These are phyloP conservation scores for Callocephalon fimbriatum DNA, from an alignment of 2,113 vertebrate genomes.

Conservation along the genomic window DNA sequence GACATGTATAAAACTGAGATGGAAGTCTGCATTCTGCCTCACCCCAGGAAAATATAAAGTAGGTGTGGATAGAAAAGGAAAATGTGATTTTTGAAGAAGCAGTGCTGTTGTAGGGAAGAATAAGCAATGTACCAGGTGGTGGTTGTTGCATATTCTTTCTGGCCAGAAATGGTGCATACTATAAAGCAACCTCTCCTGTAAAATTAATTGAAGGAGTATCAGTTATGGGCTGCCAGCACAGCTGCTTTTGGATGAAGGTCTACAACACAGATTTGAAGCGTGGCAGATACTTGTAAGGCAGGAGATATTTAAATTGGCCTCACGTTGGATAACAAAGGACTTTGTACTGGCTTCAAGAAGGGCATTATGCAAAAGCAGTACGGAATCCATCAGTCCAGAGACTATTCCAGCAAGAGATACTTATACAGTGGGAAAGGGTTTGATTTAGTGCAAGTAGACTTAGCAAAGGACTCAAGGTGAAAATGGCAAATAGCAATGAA, in stretches of 20 bases:
- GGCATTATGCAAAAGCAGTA: neutral
- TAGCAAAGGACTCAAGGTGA: neutral
- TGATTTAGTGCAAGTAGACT: neutral
- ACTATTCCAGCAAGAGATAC: neutral
- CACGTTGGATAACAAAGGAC: rapidly evolving
- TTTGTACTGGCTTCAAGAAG: neutral
- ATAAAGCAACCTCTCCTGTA: neutral
- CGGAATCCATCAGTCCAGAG: neutral
- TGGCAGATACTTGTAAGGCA: neutral
- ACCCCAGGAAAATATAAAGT: neutral
- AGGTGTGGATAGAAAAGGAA: neutral
- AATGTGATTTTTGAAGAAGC: neutral
- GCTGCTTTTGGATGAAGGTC: neutral
- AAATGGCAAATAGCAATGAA: neutral
- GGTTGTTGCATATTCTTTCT: neutral
- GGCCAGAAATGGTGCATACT: neutral
- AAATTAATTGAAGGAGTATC: neutral
- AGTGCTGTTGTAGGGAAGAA: neutral
- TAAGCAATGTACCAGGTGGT: neutral
- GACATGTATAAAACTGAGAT: neutral
- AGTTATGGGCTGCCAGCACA: neutral
- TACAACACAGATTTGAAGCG: neutral
- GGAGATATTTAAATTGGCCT: neutral
- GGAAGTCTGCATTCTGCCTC: neutral
- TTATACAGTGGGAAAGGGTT: neutral